Conservation (phyloP, 2,113 vertebrate genomes). For the Sarotherodon lohbergeri region DNA sequence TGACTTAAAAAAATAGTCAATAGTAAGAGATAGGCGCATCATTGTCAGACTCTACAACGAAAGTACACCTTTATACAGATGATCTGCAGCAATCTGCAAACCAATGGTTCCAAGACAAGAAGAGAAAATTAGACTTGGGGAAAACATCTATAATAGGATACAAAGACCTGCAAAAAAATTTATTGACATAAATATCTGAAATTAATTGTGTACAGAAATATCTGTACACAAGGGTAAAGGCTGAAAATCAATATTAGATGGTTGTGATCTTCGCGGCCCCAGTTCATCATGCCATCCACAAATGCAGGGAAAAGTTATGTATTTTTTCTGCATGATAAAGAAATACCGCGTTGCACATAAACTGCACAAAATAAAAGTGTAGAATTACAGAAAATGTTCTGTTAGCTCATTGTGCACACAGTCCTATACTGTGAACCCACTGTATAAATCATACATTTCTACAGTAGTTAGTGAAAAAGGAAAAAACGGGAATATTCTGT, state of each 20-base stretch:
- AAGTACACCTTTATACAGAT: not conserved
- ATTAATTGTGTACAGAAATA: not conserved
- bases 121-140: not conserved
- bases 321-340: not conserved
- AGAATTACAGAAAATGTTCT: not conserved
- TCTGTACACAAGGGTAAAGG: not conserved
- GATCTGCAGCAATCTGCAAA: not conserved
- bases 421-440: not conserved
- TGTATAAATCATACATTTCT: not conserved
- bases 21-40: not conserved
- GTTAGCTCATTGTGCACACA: not conserved
- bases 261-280: not conserved
- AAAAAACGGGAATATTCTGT: not conserved
- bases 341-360: not conserved
- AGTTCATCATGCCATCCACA: not conserved
- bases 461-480: not conserved
- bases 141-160: not conserved
- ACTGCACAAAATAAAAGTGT: not conserved
- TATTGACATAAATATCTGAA: not conserved
- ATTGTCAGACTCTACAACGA: not conserved
- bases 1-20: not conserved
- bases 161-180: not conserved
- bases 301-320: not conserved
- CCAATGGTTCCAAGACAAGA: not conserved
- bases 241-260: not conserved